Evolutionary conservation across 2,888 invertebrate genomes (phyloP), one percentile per base, ranked within the genome.

Genomic region (Gastracanthus pulcherrimus): DNA sequence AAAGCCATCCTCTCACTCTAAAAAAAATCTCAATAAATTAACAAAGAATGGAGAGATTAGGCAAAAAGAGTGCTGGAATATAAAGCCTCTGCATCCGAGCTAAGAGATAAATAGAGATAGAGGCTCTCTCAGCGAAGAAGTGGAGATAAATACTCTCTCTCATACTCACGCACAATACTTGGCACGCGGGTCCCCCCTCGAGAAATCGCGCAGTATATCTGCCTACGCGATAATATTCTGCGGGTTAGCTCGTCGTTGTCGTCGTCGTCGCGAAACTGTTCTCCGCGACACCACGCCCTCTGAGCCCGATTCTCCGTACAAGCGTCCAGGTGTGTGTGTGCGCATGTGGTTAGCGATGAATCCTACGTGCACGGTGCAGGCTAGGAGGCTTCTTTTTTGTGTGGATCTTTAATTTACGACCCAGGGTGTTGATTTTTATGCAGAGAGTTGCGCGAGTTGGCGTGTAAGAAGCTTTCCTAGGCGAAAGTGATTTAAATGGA

Each of bases 31-130:
- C 67, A 45, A 76, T 67, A 67, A 76, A 67, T 76, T 76, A 76
- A 31, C 31, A 67, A 31, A 41, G 70, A 64, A 67, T 67, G 75
- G 31, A 38, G n/a, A 67, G 76, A 76, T 76, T 67, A 67, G 66
- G 38, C 16, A 55, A 38, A 55, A 29, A 36, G 51, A 71, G 16
- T 11, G 11, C 36, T 23, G 7, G 51, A 7, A 31, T 48, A 78
- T 66, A 78, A 71, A 64, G 55, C 64, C 60, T n/a, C n/a, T n/a
- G 51, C 36, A 23, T 55, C 55, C 23, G 26, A 38, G 51, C 9
- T 51, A 7, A 45, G 31, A 80, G 75, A 80, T 70, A 80, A 80
- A 80, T 80, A 76, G 80, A 80, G 70, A 80, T 70, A 80, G 76
- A 34, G 70, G 19, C 45, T 23, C 45, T 64, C 6, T 11, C 26